A percentile compares a stretch with the other conserved stretches of the same genome.
These are phyloP conservation scores for Cecropterus lyciades DNA, from an alignment of 1,140 invertebrate genomes.

Conservation along the genomic window DNA sequence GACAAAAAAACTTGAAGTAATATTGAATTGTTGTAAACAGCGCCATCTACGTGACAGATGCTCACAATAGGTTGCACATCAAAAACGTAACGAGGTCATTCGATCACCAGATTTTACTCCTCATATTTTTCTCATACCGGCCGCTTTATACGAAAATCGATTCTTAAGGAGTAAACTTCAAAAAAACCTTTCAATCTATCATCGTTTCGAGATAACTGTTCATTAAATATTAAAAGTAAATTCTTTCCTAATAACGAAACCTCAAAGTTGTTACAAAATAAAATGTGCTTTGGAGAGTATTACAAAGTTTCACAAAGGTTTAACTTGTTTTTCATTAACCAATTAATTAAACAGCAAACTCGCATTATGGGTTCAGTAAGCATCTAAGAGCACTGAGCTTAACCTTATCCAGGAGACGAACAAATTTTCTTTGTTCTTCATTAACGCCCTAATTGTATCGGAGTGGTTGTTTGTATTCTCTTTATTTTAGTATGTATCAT, in stretches of 20 bases:
- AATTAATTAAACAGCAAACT: not conserved
- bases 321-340: not conserved
- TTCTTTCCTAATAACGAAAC: not conserved
- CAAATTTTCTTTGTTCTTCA: too few relatives aligned
- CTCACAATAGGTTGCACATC: too few relatives aligned
- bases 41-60: too few relatives aligned
- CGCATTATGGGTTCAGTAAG: not conserved
- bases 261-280: not conserved
- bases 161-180: not conserved
- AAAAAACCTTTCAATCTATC: not conserved
- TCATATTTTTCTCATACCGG: too few relatives aligned
- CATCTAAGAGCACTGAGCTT: not conserved
- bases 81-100: too few relatives aligned
- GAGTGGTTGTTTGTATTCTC: too few relatives aligned
- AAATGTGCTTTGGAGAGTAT: not conserved
- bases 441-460: too few relatives aligned
- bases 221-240: not conserved
- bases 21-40: too few relatives aligned
- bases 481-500: too few relatives aligned
- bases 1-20: too few relatives aligned
- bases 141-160: too few relatives aligned
- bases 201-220: not conserved
- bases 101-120: too few relatives aligned
- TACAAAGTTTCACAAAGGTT: not conserved
- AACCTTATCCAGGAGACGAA: not conserved